A percentile compares a stretch with the other conserved stretches of the same genome.
phyloP scores from a whole-genome alignment of 1,140 invertebrate genomes.

The Carposina sasakii region DNA sequence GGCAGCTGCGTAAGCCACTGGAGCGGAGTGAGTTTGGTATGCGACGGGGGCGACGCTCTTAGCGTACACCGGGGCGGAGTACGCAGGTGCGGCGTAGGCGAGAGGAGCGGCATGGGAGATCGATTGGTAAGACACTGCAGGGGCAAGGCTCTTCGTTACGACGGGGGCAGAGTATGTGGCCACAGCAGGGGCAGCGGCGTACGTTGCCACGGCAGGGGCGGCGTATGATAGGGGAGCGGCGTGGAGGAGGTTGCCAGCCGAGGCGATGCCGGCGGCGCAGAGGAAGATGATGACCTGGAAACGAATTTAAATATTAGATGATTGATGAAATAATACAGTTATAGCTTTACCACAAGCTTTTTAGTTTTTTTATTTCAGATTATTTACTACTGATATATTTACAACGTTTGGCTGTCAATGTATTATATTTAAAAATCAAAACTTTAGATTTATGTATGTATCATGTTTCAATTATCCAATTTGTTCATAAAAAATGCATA shows the following conservation, averaged over 20 bases:
- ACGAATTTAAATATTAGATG: slow-evolving; percentile 11
- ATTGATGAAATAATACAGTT: no score
- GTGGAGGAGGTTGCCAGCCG: slow-evolving; percentile 45
- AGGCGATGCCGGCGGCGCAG: slow-evolving; percentile 49
- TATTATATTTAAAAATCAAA: no score
- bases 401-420: no score
- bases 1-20: slow-evolving; percentile 25
- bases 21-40: slow-evolving; percentile 3
- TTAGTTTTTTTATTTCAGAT: no score
- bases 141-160: slow-evolving; percentile 14
- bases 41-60: slow-evolving; percentile 13
- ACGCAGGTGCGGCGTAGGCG: slow-evolving; percentile 6
- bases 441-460: no score
- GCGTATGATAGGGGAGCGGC: slow-evolving; percentile 38
- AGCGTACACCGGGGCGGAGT: slow-evolving; percentile 11
- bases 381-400: no score
- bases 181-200: slow-evolving; percentile 1
- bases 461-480: no score
- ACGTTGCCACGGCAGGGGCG: slow-evolving; percentile 10
- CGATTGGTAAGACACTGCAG: slow-evolving; percentile 6
- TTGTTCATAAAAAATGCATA: no score
- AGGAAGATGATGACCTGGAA: slow-evolving; percentile 47
- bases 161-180: slow-evolving; percentile 26
- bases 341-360: no score
- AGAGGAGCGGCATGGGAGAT: slow-evolving; percentile 11